Evolutionary conservation across 2,113 vertebrate genomes (phyloP).

Genomic region (Empidonax alnorum): DNA sequence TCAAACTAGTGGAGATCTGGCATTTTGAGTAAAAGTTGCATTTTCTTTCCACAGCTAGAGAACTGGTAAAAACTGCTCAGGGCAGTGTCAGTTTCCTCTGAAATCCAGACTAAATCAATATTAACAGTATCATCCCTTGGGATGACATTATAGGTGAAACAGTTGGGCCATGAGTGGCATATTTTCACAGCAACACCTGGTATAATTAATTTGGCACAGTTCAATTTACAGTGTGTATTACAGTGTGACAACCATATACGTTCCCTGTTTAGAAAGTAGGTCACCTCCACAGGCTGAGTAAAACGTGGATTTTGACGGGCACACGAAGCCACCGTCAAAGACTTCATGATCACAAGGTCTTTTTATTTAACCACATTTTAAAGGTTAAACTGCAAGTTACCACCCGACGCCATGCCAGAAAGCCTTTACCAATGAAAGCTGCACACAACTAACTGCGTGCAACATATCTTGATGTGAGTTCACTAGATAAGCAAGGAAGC

Average conservation of each 20-base stretch:
- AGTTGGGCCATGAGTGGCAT: background rate
- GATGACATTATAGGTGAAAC: background rate
- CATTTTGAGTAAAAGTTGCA: background rate
- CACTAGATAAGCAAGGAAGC: background rate
- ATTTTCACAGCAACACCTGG: conserved; percentile 22
- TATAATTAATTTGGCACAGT: background rate
- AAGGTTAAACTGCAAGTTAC: background rate
- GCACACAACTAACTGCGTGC: background rate
- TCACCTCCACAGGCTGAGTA: conserved; percentile 20
- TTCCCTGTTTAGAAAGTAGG: conserved; percentile 6
- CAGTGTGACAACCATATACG: background rate
- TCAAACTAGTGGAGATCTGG: background rate
- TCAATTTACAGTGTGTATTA: background rate
- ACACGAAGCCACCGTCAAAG: background rate
- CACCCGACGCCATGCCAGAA: background rate
- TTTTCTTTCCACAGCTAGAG: background rate
- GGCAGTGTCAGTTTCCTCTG: background rate
- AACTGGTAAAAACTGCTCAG: background rate
- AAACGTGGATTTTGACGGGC: background rate
- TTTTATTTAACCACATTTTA: background rate
- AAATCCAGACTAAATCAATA: background rate
- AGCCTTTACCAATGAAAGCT: background rate
- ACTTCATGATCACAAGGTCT: background rate
- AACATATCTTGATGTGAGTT: background rate
- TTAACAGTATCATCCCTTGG: background rate